A percentile compares a stretch with the other conserved stretches of the same genome.
phyloP scores from a whole-genome alignment of 2,113 vertebrate genomes.

The Alethe diademata region DNA sequence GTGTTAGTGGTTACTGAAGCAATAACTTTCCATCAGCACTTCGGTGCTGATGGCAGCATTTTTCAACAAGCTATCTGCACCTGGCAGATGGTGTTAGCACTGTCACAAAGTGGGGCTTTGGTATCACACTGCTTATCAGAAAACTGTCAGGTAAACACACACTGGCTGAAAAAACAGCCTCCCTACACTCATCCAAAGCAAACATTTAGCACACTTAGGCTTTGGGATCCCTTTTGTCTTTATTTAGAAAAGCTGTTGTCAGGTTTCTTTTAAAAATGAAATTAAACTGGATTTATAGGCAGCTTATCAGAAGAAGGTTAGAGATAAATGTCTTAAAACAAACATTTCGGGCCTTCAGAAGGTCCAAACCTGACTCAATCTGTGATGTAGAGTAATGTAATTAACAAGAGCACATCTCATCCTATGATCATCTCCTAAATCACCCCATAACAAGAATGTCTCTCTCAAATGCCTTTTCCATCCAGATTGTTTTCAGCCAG shows the following conservation, averaged over 20 bases:
- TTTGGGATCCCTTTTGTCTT: slow-evolving; percentile 29
- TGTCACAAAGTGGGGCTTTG: slow-evolving; percentile 26
- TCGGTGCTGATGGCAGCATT: slow-evolving; percentile 48
- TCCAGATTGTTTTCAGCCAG: neutral
- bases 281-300: slow-evolving; percentile 49
- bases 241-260: slow-evolving; percentile 24
- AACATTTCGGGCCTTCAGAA: neutral
- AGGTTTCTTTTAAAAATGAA: slow-evolving; percentile 38
- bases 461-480: neutral
- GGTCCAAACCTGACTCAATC: neutral
- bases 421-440: neutral
- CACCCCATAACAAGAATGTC: neutral
- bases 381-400: neutral
- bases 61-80: slow-evolving; percentile 33
- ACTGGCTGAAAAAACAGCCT: slow-evolving; percentile 22
- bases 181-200: slow-evolving; percentile 54
- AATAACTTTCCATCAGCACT: slow-evolving; percentile 49
- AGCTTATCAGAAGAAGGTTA: neutral
- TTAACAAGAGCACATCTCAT: neutral
- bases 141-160: slow-evolving; percentile 59
- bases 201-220: slow-evolving; percentile 33
- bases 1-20: neutral
- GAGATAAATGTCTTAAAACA: neutral
- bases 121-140: slow-evolving; percentile 56
- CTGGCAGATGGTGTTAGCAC: slow-evolving; percentile 63